These are phyloP conservation scores for Halocynthia aurantium DNA, from an alignment of 23 tunicate species.

Conservation along the genomic window DNA sequence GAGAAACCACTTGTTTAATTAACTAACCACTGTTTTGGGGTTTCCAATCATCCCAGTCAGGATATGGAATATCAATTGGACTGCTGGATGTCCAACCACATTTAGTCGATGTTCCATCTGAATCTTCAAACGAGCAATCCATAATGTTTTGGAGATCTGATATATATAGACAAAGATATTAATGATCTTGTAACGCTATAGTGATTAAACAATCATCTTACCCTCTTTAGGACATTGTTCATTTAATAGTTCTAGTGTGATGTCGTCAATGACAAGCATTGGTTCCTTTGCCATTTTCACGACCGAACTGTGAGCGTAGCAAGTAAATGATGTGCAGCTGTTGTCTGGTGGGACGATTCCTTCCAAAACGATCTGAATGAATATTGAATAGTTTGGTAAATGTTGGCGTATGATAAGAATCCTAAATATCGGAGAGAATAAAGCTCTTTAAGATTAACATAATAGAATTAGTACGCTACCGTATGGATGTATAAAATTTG, in stretches of 20 bases:
- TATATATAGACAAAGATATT: background rate
- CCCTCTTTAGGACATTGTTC: constrained; percentile 14
- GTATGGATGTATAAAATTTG: too few relatives aligned
- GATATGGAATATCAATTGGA: background rate
- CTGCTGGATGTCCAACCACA: constrained; percentile 33
- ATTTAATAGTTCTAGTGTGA: constrained; percentile 15
- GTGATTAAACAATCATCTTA: background rate
- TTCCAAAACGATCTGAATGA: constrained; percentile 18
- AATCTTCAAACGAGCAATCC: constrained; percentile 32
- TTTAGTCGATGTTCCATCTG: constrained; percentile 8
- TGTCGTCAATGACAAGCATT: constrained; percentile 12
- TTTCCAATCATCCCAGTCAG: constrained; percentile 19
- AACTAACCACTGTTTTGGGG: constrained; percentile 19
- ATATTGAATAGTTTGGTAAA: too few relatives aligned
- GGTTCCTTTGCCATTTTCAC: constrained; percentile 3
- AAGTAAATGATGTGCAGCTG: background rate
- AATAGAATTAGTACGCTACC: too few relatives aligned
- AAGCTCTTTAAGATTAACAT: too few relatives aligned
- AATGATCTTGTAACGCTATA: background rate
- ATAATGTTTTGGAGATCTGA: background rate
- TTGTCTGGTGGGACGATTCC: background rate
- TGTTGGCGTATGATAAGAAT: too few relatives aligned
- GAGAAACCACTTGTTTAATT: background rate
- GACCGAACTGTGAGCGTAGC: background rate
- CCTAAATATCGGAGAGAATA: too few relatives aligned